Evolutionary conservation across 1,140 invertebrate species (phyloP), one percentile per base, ranked within the genome.

Genomic region (Streblospio benedicti): DNA sequence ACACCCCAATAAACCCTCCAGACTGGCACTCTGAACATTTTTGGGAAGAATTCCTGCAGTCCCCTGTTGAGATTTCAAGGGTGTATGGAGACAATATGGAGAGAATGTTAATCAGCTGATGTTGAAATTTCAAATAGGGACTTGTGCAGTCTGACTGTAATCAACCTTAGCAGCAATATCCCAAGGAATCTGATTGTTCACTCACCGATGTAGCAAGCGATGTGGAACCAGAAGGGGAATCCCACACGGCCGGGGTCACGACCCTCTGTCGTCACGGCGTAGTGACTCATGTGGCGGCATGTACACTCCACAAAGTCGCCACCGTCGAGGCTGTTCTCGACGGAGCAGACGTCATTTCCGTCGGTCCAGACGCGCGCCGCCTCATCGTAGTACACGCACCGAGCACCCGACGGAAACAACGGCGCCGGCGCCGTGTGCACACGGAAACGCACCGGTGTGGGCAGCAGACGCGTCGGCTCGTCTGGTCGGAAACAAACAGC

Each of bases 341-440:
- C 70, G n/a, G 62, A 25, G 58, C 74, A 76, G 4, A 71, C 63
- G 31, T 69, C 68, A 6, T 52, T 23, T 1, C 67, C 65, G 43
- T 54, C 65, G 4, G 67, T 64, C 74, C 74, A 76, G 20, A 61
- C 57, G 1, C 59, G 53, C 18, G 56, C 38, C 1, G 59, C 55
- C 44, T 64, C 64, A 49, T 73, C 71, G 67, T 63, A 75, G 59
- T 72, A 76, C 6, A 71, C 71, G 69, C 74, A 76, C 44, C 73
- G 73, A 55, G n/a, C 23, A 30, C n/a, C n/a, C n/a, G n/a, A n/a
- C n/a, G n/a, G n/a, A n/a, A n/a, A n/a, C n/a, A n/a, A n/a, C n/a
- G n/a, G n/a, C n/a, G n/a, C n/a, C n/a, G n/a, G n/a, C n/a, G 64
- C 58, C 12, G 71, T 76, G 63, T 73, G 67, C 14, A 76, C 69